Evolutionary conservation across 2,888 invertebrate genomes (phyloP).

Genomic region (Zeuzera pyrina): DNA sequence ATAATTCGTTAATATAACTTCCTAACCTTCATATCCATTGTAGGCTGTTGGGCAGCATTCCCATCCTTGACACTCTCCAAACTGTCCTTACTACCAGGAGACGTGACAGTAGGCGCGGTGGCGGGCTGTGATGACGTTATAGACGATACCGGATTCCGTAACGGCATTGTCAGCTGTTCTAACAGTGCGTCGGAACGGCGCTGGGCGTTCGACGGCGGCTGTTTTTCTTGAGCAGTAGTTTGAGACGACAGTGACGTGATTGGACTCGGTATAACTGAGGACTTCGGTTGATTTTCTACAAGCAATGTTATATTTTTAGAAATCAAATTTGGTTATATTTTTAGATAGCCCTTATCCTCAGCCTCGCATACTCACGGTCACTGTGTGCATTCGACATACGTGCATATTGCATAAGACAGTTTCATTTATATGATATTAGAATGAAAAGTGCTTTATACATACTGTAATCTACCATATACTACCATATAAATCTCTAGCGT

Average conservation of each 20-base stretch:
- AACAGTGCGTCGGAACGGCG: constrained; percentile 58
- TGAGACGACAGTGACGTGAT: constrained; percentile 55
- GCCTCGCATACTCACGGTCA: no score
- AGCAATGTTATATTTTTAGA: constrained; percentile 1
- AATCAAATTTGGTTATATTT: background rate
- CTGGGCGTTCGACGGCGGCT: constrained; percentile 49
- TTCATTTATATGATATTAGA: no score
- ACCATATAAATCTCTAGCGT: no score
- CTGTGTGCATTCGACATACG: no score
- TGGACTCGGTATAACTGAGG: constrained; percentile 53
- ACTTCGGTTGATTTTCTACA: constrained; percentile 48
- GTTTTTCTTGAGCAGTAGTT: constrained; percentile 46
- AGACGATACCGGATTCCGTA: constrained; percentile 44
- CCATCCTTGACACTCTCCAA: constrained; percentile 47
- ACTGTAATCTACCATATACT: no score
- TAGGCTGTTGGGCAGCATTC: constrained; percentile 38
- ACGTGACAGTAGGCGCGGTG: constrained; percentile 28
- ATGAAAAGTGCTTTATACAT: no score
- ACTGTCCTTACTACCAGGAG: constrained; percentile 53
- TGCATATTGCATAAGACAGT: no score
- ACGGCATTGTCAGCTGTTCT: constrained; percentile 57
- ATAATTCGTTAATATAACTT: no score
- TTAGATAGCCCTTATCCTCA: no score
- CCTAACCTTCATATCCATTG: constrained; percentile 58
- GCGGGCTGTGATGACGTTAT: constrained; percentile 29